phyloP scores from a whole-genome alignment of 2,113 vertebrate genomes.

The Ictalurus punctatus region DNA sequence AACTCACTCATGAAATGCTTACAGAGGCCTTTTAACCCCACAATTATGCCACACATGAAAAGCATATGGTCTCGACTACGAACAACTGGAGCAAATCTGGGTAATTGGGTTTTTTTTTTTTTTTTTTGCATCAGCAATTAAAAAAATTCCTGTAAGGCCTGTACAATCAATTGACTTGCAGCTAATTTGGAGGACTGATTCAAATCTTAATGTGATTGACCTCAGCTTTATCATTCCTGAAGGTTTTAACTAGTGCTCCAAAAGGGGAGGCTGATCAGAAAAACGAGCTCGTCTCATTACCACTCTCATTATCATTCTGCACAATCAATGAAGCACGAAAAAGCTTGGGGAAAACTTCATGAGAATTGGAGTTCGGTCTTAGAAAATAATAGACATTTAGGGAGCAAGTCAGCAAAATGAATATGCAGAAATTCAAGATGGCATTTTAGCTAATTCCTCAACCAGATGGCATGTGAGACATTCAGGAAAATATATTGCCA shows the following conservation, averaged over 20 bases:
- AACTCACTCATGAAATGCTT: not conserved
- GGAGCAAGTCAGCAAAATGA: conserved; percentile 1
- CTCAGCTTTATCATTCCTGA: not conserved
- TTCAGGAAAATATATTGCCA: not conserved
- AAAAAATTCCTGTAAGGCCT: not conserved
- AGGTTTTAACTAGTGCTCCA: not conserved
- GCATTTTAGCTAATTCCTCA: conserved; percentile 27
- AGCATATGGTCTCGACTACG: not conserved
- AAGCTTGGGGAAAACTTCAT: not conserved
- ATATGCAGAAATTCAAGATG: not conserved
- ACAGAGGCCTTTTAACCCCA: not conserved
- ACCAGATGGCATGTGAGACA: conserved; percentile 26
- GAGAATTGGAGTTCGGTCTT: not conserved
- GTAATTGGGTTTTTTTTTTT: not conserved
- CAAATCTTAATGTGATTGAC: conserved; percentile 31
- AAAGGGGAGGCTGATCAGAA: conserved; percentile 13
- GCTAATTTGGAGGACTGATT: conserved; percentile 31
- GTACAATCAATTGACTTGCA: conserved; percentile 1
- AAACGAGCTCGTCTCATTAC: conserved; percentile 18
- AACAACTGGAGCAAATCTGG: not conserved
- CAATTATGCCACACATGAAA: not conserved
- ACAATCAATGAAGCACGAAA: not conserved
- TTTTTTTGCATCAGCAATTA: conserved; percentile 14
- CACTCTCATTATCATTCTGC: conserved; percentile 18
- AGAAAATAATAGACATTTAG: not conserved